Percentiles rank a stretch among this genome's conserved stretches.
These are phyloP conservation scores for Rhingia rostrata DNA, from an alignment of 2,888 invertebrate species.

Conservation along the genomic window DNA sequence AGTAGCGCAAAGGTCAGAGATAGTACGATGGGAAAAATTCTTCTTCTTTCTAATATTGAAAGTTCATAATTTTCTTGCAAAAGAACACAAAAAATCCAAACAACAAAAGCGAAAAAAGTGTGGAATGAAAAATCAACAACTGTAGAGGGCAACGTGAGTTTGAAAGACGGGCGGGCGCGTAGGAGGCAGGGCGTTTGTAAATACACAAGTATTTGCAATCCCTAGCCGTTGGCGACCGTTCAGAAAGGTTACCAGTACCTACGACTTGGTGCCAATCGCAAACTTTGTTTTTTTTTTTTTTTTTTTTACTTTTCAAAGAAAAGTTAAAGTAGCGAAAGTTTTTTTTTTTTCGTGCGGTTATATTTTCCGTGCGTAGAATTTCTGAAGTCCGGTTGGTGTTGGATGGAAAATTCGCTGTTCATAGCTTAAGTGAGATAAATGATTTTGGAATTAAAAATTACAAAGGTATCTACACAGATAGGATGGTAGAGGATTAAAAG, in stretches of 20 bases:
- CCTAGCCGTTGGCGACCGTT: slow-evolving; percentile 15
- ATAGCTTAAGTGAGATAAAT: slow-evolving; percentile 34
- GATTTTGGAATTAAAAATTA: not conserved
- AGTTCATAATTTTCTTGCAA: slow-evolving; percentile 41
- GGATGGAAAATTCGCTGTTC: not conserved
- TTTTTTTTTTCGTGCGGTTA: not conserved
- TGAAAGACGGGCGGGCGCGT: not conserved
- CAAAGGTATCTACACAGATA: too few relatives aligned
- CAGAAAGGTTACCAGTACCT: slow-evolving; percentile 5
- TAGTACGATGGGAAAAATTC: slow-evolving; percentile 3
- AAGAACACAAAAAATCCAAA: not conserved
- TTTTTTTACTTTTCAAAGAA: not conserved
- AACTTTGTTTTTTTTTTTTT: slow-evolving; percentile 12
- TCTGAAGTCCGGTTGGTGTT: not conserved
- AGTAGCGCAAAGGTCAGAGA: slow-evolving; percentile 30
- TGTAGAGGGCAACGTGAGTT: slow-evolving; percentile 5
- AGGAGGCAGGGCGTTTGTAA: slow-evolving; percentile 3
- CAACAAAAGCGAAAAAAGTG: slow-evolving; percentile 10
- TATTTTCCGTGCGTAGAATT: slow-evolving; percentile 33
- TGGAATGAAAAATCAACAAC: slow-evolving; percentile 39
- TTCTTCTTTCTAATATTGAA: slow-evolving; percentile 16
- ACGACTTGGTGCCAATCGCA: slow-evolving; percentile 11
- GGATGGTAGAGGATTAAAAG: too few relatives aligned
- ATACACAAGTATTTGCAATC: slow-evolving; percentile 33
- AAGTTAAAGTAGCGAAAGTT: not conserved